Conservation (phyloP, 92 coral and sea anemone genomes). For the Epizoanthus ramosus region DNA sequence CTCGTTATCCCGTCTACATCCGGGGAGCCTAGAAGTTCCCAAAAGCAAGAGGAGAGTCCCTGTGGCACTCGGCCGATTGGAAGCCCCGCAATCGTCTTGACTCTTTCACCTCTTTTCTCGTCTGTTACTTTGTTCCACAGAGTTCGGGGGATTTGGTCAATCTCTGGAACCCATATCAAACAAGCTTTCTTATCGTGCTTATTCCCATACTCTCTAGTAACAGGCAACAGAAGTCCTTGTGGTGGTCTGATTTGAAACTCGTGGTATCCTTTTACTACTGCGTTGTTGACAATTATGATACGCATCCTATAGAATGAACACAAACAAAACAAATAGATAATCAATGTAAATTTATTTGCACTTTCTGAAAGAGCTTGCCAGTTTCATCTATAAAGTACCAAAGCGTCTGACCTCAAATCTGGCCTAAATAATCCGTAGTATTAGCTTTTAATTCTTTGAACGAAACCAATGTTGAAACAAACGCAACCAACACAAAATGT, state of each 20-base stretch:
- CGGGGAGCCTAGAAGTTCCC: conserved; percentile 26
- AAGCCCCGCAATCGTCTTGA: conserved; percentile 61
- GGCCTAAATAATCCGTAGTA: conserved; percentile 3
- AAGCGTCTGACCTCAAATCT: conserved; percentile 26
- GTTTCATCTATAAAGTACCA: too few species aligned
- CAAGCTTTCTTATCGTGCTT: conserved; percentile 42
- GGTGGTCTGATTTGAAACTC: conserved; percentile 63
- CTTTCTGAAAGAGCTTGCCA: conserved; percentile 13
- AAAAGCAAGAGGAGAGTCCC: conserved; percentile 54
- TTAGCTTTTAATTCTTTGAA: conserved; percentile 24
- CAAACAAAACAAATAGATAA: background rate
- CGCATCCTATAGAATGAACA: conserved; percentile 31
- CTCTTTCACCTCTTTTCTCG: conserved; percentile 56
- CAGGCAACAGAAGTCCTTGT: conserved; percentile 43
- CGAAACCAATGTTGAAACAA: too few species aligned
- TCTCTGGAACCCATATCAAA: conserved; percentile 63
- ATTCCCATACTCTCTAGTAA: conserved; percentile 55
- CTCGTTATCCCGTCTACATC: background rate
- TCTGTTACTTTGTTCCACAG: conserved; percentile 42
- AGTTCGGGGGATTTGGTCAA: conserved; percentile 40
- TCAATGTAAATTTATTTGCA: background rate
- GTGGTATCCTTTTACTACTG: conserved; percentile 55
- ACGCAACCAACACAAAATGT: too few species aligned
- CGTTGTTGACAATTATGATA: conserved; percentile 49
- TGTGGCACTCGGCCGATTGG: conserved; percentile 53